Evolutionary conservation across 2,888 invertebrate genomes (phyloP).

Genomic region (Drosophila gaucha): DNA sequence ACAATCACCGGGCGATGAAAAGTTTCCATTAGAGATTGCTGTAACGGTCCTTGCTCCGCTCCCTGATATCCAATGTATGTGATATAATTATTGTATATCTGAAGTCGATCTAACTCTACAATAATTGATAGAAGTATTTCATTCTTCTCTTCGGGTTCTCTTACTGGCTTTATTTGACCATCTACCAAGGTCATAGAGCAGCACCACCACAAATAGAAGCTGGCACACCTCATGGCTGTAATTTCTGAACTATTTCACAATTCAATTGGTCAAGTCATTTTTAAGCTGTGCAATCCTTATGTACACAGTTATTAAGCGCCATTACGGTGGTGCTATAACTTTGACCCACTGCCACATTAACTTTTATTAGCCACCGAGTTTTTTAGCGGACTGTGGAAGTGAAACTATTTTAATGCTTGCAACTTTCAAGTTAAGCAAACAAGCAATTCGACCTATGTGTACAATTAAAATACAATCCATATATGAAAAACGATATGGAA

Average conservation of each 20-base stretch:
- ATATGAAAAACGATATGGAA: no score
- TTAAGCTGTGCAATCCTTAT: not conserved
- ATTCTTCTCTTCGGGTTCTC: not conserved
- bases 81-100: not conserved
- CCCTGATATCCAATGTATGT: not conserved
- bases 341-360: not conserved
- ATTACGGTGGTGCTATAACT: not conserved
- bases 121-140: not conserved
- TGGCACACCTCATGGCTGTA: conserved; percentile 29
- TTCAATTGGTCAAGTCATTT: not conserved
- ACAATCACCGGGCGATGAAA: conserved; percentile 20
- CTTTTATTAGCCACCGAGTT: not conserved
- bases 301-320: not conserved
- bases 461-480: no score
- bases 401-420: no score
- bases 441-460: no score
- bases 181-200: conserved; percentile 16
- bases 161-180: conserved; percentile 7
- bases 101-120: fast-evolving
- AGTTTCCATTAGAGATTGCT: conserved; percentile 6
- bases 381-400: no score
- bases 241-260: conserved; percentile 18
- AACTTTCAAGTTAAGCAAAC: no score
- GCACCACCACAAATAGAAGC: conserved; percentile 11
- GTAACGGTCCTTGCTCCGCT: not conserved